Evolutionary conservation across 2,797 vertebrate species (phyloP), one percentile per base, ranked within the genome.

Genomic region (Tragelaphus oryx): DNA sequence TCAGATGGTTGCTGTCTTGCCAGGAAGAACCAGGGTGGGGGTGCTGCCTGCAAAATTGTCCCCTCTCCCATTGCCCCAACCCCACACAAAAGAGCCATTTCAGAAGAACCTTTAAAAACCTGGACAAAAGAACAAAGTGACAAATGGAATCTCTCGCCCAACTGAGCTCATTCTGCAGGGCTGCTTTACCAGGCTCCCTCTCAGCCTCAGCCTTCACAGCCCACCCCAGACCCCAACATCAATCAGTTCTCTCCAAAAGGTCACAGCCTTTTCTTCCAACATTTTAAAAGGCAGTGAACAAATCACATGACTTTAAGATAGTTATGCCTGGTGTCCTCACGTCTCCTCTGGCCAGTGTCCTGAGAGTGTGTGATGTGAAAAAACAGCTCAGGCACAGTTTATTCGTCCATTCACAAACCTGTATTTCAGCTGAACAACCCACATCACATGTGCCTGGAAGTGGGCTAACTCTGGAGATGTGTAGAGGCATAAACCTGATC

Each of bases 391-490:
- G 9, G 37, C 4, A 3, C 0, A 3, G 62, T 22, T 28, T 13
- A 12, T 44, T 22, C 9, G 22, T 8, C 44, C 14, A 62, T 18
- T 11, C 9, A 2, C 78, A 44, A 17, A 30, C 11, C 30, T 11
- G 60, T 4, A 10, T 8, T 46, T 57, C 0, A 4, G 13, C 28
- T 4, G 2, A 22, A 41, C 17, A 17, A 5, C 22, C 26, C 41
- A 2, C 0, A 0, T 28, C 68, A 1, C 17, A 0, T 0, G 54
- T 26, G 74, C 28, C 1, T 18, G 68, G 33, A 59, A 5, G 44
- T 0, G 5, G 28, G 30, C 71, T 17, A 0, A 26, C 30, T 16
- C 30, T 0, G 12, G n/a, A 62, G 28, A 13, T 0, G 9, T 0
- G 3, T 6, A 17, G 37, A n/a, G 37, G 37, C 2, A 0, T 10